A percentile compares a stretch with the other conserved stretches of the same genome.
These are phyloP conservation scores for Labroides dimidiatus DNA, from an alignment of 2,797 vertebrate genomes.

Conservation along the genomic window DNA sequence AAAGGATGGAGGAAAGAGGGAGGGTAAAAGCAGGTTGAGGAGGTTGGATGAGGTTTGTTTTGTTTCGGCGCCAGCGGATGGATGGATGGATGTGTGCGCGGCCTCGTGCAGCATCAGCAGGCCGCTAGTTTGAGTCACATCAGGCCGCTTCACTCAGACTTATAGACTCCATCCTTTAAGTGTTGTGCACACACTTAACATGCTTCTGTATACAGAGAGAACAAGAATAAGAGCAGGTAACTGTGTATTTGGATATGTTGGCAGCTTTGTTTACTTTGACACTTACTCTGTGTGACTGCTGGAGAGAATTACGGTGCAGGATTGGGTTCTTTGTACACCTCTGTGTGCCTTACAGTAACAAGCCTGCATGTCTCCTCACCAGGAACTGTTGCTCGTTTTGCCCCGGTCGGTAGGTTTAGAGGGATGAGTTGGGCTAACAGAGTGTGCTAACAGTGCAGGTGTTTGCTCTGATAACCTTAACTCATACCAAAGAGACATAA, in stretches of 20 bases:
- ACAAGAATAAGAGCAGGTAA: conserved; percentile 63
- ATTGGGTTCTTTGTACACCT: conserved; percentile 51
- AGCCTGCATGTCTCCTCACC: conserved; percentile 48
- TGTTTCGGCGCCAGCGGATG: conserved; percentile 58
- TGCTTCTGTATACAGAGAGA: conserved; percentile 58
- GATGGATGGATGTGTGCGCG: conserved; percentile 57
- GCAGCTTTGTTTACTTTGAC: conserved; percentile 66
- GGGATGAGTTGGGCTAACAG: conserved; percentile 50
- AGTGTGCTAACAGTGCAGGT: conserved; percentile 4
- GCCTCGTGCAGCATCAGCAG: conserved; percentile 54
- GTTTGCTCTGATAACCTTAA: conserved; percentile 28
- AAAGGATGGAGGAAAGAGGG: conserved; percentile 26
- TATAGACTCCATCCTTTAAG: conserved; percentile 63
- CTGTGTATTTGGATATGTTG: conserved; percentile 59
- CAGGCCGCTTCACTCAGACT: conserved; percentile 49
- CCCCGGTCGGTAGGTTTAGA: conserved; percentile 42
- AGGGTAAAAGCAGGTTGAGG: not conserved
- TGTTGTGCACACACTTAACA: conserved; percentile 52
- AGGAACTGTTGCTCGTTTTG: conserved; percentile 50
- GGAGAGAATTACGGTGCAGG: conserved; percentile 62
- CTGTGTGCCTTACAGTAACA: conserved; percentile 46
- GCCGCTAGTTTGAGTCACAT: conserved; percentile 53
- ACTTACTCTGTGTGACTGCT: conserved; percentile 68
- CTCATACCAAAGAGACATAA: conserved; percentile 1
- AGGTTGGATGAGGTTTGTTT: conserved; percentile 55